Base-by-base conservation (phyloP, 2,888 invertebrate species). In the Malacosoma neustria region DNA sequence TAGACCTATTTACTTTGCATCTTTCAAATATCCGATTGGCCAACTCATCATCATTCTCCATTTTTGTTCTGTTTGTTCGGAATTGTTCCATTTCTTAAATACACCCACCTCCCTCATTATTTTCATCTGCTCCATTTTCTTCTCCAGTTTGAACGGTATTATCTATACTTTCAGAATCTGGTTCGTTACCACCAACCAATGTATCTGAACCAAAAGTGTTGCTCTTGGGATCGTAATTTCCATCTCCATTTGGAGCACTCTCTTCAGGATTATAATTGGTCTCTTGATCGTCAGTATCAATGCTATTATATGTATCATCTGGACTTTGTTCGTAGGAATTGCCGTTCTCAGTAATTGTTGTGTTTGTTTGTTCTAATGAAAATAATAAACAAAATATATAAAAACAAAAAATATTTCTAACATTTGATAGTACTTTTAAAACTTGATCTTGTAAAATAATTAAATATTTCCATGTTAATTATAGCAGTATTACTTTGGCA, bases 331-430 rank as follows among this genome's bases (percentile, higher is more conserved):
- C 22, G 22, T 22, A 22, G 5, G 2, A 2, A 9, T 22, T 22
- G 5, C 22, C 7, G 5, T 5, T 6, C 9, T 22, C 22, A 22
- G 3, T 6, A 7, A 22, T 22, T 22, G 22, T 22, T 4, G 22
- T 22, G 22, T 22, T 22, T n/a, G n/a, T n/a, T 22, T 22, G 22
- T 3, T 22, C 22, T 14, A 5, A 39, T 22, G 32, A 15, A 3
- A 33, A 33, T 30, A 12, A 4, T 13, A 14, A 15, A 30, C 41
- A 42, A 38, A 39, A 29, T 3, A 43, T 41, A 36, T 40, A 29
- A 44, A 30, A 32, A 30, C 36, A 42, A 34, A 36, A 29, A 34
- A n/a, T n/a, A n/a, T n/a, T n/a, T n/a, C n/a, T n/a, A n/a, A n/a
- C n/a, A n/a, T n/a, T n/a, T n/a, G n/a, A n/a, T n/a, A n/a, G n/a